These are phyloP conservation scores for Meteorus sp. DNA, from an alignment of 1,140 invertebrate genomes.

Conservation along the genomic window DNA sequence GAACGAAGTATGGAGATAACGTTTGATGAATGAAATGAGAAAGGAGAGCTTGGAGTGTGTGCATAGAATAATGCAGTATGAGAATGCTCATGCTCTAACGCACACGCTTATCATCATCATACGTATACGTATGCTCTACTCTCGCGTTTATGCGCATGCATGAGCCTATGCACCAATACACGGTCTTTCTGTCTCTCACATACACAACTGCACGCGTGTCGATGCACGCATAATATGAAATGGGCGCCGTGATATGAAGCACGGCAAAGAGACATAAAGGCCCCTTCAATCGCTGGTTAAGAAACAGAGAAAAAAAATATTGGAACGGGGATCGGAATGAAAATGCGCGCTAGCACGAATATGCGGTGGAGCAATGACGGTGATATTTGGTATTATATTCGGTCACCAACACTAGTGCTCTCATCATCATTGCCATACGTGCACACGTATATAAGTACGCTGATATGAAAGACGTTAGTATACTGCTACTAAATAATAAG, in stretches of 20 bases:
- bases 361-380: neutral
- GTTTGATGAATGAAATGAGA: too few species aligned
- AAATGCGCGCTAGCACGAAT: constrained; percentile 1
- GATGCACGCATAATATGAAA: neutral
- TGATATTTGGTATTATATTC: neutral
- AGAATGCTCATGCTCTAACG: too few species aligned
- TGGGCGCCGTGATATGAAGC: neutral
- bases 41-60: too few species aligned
- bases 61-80: too few species aligned
- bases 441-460: too few species aligned
- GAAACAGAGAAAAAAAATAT: constrained; percentile 1
- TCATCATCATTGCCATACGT: neutral
- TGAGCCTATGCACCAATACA: too few species aligned
- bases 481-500: constrained; percentile 1
- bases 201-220: neutral
- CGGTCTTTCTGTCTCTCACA: too few species aligned
- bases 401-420: neutral
- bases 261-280: constrained; percentile 1
- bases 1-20: too few species aligned
- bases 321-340: constrained; percentile 5
- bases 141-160: too few species aligned
- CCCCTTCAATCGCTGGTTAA: constrained; percentile 2
- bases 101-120: too few species aligned
- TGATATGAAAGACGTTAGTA: neutral
- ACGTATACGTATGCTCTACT: too few species aligned